Percentiles rank a stretch among this genome's conserved stretches.
phyloP scores from a whole-genome alignment of 2,113 vertebrate species.

The Siphamia tubifer region DNA sequence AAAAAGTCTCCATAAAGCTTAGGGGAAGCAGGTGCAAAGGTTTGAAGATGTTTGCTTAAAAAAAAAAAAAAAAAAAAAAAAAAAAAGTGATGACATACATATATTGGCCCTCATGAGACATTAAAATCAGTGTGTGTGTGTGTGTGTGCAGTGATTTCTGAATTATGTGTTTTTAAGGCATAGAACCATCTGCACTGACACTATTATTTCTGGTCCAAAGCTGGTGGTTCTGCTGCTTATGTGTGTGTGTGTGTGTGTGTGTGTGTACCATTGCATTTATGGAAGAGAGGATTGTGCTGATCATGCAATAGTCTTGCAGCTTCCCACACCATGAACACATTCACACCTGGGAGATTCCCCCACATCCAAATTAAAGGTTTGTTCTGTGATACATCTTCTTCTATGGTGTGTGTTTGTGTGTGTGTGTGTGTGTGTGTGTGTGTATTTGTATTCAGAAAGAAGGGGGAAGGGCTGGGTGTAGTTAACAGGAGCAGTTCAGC shows the following conservation, averaged over 20 bases:
- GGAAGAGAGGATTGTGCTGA: constrained; percentile 42
- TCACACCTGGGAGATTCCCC: constrained; percentile 47
- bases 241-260: too few species aligned
- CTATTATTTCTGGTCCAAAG: constrained; percentile 24
- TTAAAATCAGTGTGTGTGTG: neutral
- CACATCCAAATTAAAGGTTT: constrained; percentile 19
- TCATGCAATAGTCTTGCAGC: constrained; percentile 28
- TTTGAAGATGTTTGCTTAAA: too few species aligned
- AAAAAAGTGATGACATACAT: too few species aligned
- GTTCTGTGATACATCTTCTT: constrained; percentile 8
- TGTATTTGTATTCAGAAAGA: constrained; percentile 16
- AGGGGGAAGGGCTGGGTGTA: neutral
- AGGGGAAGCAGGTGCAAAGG: too few species aligned
- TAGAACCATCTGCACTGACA: neutral
- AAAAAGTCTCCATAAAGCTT: too few species aligned
- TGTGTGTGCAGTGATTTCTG: neutral
- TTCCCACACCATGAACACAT: constrained; percentile 2
- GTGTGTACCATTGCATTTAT: constrained; percentile 25
- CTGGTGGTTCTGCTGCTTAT: neutral
- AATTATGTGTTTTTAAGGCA: neutral
- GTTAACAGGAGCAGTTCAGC: constrained; percentile 41
- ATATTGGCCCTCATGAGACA: too few species aligned
- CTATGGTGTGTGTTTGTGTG: neutral
- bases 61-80: too few species aligned
- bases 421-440: neutral